phyloP scores from a whole-genome alignment of 2,888 invertebrate genomes.

The Luperina nickerlii region DNA sequence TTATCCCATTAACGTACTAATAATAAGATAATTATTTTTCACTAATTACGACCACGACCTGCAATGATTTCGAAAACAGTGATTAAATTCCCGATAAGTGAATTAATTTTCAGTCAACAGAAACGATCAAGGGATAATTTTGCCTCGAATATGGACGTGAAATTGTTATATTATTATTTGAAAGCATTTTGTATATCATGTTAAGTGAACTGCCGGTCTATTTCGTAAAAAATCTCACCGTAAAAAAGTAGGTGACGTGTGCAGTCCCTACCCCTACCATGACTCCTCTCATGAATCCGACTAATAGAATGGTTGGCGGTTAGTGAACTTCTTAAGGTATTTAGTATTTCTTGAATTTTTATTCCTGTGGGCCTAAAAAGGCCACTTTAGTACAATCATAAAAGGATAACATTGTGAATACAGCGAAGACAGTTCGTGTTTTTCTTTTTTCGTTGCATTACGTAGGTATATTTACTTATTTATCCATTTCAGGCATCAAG shows the following conservation, averaged over 20 bases:
- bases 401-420: no score
- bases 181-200: neutral
- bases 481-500: no score
- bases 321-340: no score
- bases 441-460: no score
- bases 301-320: no score
- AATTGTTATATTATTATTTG: neutral
- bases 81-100: constrained; percentile 17
- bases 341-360: no score
- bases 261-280: no score
- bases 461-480: no score
- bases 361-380: no score
- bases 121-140: neutral
- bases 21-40: constrained; percentile 21
- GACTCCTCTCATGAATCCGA: no score
- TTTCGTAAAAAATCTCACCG: neutral
- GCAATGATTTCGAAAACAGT: constrained; percentile 15
- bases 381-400: no score
- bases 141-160: neutral
- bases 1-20: neutral
- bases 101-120: constrained; percentile 24
- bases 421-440: no score
- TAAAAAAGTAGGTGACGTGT: neutral
- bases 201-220: neutral
- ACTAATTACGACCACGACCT: neutral